phyloP scores from a whole-genome alignment of 2,113 vertebrate species.

The Solea solea region DNA sequence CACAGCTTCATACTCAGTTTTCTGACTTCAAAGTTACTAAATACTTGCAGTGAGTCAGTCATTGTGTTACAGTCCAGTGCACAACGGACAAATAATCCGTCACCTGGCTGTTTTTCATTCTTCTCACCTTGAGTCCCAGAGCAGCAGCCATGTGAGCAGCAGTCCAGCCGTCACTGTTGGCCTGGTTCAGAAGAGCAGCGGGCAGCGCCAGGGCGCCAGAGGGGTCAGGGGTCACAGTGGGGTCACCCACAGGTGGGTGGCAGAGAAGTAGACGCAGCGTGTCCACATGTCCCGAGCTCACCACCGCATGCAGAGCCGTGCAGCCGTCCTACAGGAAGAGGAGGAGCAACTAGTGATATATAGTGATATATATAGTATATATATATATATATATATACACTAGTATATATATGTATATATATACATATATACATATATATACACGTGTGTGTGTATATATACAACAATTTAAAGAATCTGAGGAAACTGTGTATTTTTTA shows the following conservation, averaged over 20 bases:
- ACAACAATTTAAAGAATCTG: no score
- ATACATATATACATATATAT: no score
- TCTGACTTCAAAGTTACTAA: no score
- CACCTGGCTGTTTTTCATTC: not conserved
- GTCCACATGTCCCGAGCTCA: constrained; percentile 87
- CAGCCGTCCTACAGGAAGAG: constrained; percentile 86
- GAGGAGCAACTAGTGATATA: no score
- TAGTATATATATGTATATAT: no score
- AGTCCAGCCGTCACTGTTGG: constrained; percentile 92
- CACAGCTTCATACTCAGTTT: no score
- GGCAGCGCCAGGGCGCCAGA: constrained; percentile 18
- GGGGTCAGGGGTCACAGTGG: constrained; percentile 33
- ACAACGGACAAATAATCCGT: not conserved
- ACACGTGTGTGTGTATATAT: no score
- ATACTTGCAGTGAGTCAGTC: no score
- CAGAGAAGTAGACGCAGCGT: constrained; percentile 89
- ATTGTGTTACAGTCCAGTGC: not conserved
- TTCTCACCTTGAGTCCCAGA: constrained; percentile 91
- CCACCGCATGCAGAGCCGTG: constrained; percentile 89
- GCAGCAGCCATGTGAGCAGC: constrained; percentile 94
- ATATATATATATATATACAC: no score
- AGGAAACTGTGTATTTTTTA: no score
- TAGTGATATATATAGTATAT: no score
- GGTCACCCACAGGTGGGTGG: constrained; percentile 51
- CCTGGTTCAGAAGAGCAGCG: constrained; percentile 87